These are phyloP conservation scores for Agonopterix subpropinquella DNA, from an alignment of 2,888 invertebrate genomes.

Conservation along the genomic window DNA sequence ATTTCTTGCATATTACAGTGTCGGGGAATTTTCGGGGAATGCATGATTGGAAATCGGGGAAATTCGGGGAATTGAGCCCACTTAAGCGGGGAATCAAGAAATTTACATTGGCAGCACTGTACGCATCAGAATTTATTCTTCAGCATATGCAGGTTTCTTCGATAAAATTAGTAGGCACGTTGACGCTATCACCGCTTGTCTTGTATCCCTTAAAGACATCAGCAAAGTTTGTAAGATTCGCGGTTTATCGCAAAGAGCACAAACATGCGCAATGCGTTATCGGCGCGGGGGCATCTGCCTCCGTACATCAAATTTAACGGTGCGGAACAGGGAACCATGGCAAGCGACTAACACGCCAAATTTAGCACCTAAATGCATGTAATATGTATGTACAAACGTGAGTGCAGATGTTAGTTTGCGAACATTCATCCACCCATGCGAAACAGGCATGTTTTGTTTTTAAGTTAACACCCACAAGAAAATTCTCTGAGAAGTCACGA, in stretches of 20 bases:
- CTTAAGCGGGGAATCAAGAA: no score
- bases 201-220: background rate
- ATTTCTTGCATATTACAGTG: no score
- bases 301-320: constrained; percentile 54
- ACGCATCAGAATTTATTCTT: no score
- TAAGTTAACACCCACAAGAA: no score
- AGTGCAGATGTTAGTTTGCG: constrained; percentile 28
- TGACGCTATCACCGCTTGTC: background rate
- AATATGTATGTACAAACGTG: constrained; percentile 18
- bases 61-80: no score
- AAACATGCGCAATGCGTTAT: constrained; percentile 32
- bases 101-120: no score
- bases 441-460: constrained; percentile 25
- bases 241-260: constrained; percentile 9
- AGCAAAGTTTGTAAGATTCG: constrained; percentile 17
- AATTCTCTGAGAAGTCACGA: no score
- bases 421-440: constrained; percentile 30
- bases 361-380: constrained; percentile 33
- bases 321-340: constrained; percentile 44
- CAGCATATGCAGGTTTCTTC: no score
- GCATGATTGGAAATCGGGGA: no score
- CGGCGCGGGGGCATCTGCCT: constrained; percentile 49
- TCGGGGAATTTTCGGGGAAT: no score
- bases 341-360: constrained; percentile 35
- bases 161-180: no score